phyloP scores from a whole-genome alignment of 2,888 invertebrate species.

The Hypselothyrea guttata region DNA sequence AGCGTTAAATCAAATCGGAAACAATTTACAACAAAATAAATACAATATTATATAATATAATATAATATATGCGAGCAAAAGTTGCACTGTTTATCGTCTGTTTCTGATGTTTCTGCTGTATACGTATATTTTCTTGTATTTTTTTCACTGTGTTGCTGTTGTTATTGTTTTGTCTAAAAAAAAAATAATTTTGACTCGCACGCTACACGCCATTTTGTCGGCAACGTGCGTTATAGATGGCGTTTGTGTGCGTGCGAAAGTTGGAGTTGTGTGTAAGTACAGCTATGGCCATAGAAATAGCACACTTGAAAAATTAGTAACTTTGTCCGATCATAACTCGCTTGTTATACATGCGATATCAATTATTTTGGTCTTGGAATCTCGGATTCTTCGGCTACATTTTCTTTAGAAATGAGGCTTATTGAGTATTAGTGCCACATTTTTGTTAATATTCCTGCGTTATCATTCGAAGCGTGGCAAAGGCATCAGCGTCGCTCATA shows the following conservation, averaged over 20 bases:
- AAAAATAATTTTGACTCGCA: constrained; percentile 14
- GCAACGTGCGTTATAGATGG: constrained; percentile 47
- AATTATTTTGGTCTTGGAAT: no score
- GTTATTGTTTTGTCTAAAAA: constrained; percentile 34
- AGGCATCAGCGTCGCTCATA: no score
- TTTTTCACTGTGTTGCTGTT: constrained; percentile 22
- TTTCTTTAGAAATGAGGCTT: no score
- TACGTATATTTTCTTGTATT: constrained; percentile 17
- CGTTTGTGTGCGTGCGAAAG: constrained; percentile 18
- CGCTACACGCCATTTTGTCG: constrained; percentile 45
- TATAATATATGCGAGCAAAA: constrained; percentile 7
- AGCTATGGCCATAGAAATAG: no score
- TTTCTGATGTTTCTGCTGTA: constrained; percentile 14
- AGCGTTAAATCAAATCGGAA: constrained; percentile 10
- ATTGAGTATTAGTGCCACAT: no score
- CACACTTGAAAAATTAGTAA: no score
- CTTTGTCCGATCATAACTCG: no score
- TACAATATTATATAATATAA: constrained; percentile 19
- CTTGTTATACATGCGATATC: no score
- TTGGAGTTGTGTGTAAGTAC: constrained; percentile 9
- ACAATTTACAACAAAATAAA: constrained; percentile 36
- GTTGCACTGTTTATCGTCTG: not conserved
- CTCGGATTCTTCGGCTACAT: no score
- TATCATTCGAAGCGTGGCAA: no score
- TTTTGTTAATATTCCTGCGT: no score